Evolutionary conservation across 2,113 vertebrate genomes (phyloP), one percentile per base, ranked within the genome.

Genomic region (Pituophis catenifer): DNA sequence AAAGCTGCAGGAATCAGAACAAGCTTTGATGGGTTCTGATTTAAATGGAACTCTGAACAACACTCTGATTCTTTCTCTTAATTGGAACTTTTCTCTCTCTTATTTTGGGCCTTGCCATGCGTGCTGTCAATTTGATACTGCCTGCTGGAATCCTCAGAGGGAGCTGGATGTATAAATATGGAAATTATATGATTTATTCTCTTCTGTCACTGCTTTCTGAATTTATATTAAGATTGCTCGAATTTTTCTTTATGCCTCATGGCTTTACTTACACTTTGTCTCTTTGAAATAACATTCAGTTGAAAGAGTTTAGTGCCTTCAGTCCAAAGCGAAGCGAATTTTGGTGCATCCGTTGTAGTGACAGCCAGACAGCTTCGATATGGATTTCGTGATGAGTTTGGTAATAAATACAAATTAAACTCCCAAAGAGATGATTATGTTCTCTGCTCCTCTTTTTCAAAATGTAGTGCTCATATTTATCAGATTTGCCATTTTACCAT

Each of bases 41-140:
- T 95, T 96, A 95, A n/a, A 50, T 17, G 54, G 95, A 93, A 93
- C 94, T 96, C 95, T 89, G 95, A 97, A 96, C 91, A 94, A 93
- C 0, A n/a, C 95, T 95, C 95, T 91, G 92, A 92, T 96, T 97
- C 94, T 97, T 0, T 1, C 89, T 10, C 17, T 93, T 97, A 97
- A 97, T 96, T 97, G 96, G 96, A 93, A 93, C 70, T 94, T 96
- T 94, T 54, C 81, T 90, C 81, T 93, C 95, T 95, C 57, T 33
- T 93, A 95, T 89, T 93, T 93, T 93, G 94, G 96, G 86, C 88
- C 97, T 93, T 93, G 90, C 93, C 17, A 44, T 95, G 94, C 90
- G 2, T 0, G 23, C 89, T 0, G 8, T 90, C 55, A 92, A 91
- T 33, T 0, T 58, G 86, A 95, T 95, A 89, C 93, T 94, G 95